Evolutionary conservation across 2,113 vertebrate genomes (phyloP).

Genomic region (Eurypyga helias): DNA sequence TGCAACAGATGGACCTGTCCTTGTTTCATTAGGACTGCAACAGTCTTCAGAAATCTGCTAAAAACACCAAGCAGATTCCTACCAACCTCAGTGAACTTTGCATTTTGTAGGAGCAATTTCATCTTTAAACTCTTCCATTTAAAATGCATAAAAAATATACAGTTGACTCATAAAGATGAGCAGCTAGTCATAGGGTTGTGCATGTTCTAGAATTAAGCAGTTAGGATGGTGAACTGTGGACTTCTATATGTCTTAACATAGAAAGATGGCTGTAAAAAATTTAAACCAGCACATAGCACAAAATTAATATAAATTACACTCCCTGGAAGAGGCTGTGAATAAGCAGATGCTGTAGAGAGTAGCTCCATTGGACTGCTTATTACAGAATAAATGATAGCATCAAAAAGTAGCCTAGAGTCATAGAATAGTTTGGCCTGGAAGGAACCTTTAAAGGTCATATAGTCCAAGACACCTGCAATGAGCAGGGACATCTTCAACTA

Average conservation of each 20-base stretch:
- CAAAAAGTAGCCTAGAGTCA: too few species aligned
- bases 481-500: too few species aligned
- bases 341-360: not conserved
- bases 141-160: not conserved
- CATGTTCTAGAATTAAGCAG: accelerated
- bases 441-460: too few species aligned
- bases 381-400: slow-evolving; percentile 46
- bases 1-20: accelerated
- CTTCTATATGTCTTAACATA: not conserved
- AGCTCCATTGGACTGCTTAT: not conserved
- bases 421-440: too few species aligned
- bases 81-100: not conserved
- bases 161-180: not conserved
- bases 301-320: not conserved
- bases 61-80: not conserved
- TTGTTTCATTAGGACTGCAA: not conserved
- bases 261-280: not conserved
- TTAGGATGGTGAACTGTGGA: not conserved
- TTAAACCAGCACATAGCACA: not conserved
- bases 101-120: not conserved
- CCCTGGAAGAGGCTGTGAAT: not conserved
- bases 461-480: too few species aligned
- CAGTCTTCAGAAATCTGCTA: not conserved
- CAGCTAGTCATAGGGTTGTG: not conserved
- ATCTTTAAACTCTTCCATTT: not conserved